These are phyloP conservation scores for Hymenochirus boettgeri DNA, from an alignment of 2,113 vertebrate species.

Conservation along the genomic window DNA sequence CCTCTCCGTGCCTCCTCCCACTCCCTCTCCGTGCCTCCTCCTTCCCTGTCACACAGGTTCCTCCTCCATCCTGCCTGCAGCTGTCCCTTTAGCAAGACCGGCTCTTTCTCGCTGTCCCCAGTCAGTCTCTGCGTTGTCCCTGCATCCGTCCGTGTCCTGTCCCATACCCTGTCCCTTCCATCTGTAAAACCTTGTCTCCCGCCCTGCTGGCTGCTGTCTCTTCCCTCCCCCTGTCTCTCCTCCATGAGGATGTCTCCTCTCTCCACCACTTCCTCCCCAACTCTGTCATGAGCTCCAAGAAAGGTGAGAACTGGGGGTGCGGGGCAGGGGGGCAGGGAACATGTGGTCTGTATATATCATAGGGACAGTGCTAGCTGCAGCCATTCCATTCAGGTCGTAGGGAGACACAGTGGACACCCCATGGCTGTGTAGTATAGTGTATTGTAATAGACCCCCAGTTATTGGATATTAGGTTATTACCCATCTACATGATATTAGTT, in stretches of 20 bases:
- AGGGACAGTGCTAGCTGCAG: no score
- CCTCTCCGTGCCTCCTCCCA: background rate
- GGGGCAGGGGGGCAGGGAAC: no score
- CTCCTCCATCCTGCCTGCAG: background rate
- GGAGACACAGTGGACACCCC: no score
- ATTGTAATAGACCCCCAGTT: no score
- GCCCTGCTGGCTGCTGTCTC: slow-evolving; percentile 9
- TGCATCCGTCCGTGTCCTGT: background rate
- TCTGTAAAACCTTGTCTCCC: background rate
- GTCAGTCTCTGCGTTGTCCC: background rate
- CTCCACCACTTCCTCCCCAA: slow-evolving; percentile 1
- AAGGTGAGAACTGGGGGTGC: slow-evolving; percentile 18
- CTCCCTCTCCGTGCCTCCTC: background rate
- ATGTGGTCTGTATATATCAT: no score
- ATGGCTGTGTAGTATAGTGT: no score
- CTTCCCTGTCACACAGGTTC: background rate
- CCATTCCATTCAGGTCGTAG: no score
- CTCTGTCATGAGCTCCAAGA: slow-evolving; percentile 37
- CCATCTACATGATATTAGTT: no score
- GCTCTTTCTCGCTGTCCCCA: background rate
- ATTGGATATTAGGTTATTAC: no score
- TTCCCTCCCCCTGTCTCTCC: slow-evolving; percentile 5
- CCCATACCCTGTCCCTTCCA: background rate
- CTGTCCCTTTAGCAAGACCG: background rate
- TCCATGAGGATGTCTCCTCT: slow-evolving; percentile 20